Conservation (phyloP, 1,140 invertebrate species). For the Tribolium castaneum region DNA sequence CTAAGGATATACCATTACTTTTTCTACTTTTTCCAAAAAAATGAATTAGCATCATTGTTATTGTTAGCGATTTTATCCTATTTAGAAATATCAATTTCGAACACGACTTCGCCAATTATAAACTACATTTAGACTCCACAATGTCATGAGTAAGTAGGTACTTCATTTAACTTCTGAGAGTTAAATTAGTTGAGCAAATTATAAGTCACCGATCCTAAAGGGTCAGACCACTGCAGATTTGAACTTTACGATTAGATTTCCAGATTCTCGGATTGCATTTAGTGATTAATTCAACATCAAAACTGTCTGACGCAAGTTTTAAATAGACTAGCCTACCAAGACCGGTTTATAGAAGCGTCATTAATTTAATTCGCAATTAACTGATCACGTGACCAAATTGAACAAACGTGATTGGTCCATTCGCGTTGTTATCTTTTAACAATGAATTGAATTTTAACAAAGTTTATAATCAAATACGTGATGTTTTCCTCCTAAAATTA, state of each 20-base stretch:
- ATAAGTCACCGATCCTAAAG: conserved; percentile 11
- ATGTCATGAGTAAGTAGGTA: not conserved
- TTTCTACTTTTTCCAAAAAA: too few relatives aligned
- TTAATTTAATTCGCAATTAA: too few relatives aligned
- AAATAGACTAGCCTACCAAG: not conserved
- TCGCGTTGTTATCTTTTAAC: too few relatives aligned
- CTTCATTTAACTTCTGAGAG: conserved; percentile 7
- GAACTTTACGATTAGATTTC: conserved; percentile 20
- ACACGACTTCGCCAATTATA: not conserved
- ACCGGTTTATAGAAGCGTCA: too few relatives aligned
- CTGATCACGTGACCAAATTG: too few relatives aligned
- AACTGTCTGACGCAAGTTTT: not conserved
- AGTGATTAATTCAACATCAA: not conserved
- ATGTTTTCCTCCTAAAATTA: not conserved
- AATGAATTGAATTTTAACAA: too few relatives aligned
- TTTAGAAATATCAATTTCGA: not conserved
- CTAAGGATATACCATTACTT: too few relatives aligned
- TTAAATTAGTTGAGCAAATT: conserved; percentile 25
- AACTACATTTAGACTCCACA: not conserved
- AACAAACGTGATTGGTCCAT: too few relatives aligned
- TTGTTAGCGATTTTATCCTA: not conserved
- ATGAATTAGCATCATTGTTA: too few relatives aligned
- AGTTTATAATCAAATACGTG: not conserved
- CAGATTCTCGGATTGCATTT: not conserved
- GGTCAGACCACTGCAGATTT: not conserved